Evolutionary conservation across 2,113 vertebrate genomes (phyloP).

Genomic region (Prinia subflava): DNA sequence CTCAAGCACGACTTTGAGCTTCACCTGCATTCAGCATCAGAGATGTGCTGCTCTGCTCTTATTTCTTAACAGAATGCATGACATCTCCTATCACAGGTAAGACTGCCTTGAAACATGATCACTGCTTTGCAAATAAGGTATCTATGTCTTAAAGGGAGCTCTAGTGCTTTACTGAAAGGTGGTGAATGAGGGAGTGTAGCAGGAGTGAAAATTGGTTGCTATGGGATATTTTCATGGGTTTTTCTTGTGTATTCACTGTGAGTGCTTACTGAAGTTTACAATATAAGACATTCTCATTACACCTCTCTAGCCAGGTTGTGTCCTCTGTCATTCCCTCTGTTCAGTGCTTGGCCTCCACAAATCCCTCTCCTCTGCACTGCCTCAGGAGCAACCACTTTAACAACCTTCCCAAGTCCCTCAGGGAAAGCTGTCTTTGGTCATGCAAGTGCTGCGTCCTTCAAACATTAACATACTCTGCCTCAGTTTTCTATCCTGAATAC

Average conservation of each 20-base stretch:
- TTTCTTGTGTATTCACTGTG: neutral
- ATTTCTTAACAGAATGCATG: neutral
- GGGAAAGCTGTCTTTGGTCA: neutral
- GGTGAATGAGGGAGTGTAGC: neutral
- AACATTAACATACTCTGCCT: neutral
- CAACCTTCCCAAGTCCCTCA: neutral
- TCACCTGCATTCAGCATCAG: neutral
- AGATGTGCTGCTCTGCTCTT: neutral
- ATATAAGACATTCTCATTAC: neutral
- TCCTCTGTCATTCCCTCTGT: neutral
- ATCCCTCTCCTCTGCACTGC: neutral
- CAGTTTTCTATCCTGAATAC: neutral
- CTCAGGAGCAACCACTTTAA: neutral
- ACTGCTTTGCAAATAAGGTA: neutral
- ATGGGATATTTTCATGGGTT: neutral
- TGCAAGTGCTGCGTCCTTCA: neutral
- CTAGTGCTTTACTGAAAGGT: neutral
- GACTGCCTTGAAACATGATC: neutral
- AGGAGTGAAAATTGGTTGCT: neutral
- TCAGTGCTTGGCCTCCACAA: neutral
- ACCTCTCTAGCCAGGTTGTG: neutral
- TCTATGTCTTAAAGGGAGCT: neutral
- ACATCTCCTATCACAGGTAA: neutral
- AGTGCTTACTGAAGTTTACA: neutral
- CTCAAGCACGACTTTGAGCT: neutral